Base-by-base conservation (phyloP, 2,888 invertebrate genomes). In the Plebejus melissa region DNA sequence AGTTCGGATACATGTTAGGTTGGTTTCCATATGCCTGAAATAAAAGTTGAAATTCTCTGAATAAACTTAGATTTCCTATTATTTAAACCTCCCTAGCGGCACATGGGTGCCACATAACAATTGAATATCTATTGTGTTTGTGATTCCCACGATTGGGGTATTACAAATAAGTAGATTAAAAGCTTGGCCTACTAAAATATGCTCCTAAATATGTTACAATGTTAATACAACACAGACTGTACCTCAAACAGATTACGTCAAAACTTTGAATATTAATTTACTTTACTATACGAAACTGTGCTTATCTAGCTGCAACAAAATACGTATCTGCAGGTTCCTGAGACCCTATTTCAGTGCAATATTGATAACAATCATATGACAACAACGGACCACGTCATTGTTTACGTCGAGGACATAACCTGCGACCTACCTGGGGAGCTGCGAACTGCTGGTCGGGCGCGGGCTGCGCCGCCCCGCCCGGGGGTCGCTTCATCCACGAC, bases 401-500 rank as follows among this genome's bases (percentile, higher is more conserved):
- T 91, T 90, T 89, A 90, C 87, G 86, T 88, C 85, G 81, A 70
- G 79, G 81, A 84, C 83, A 84, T 88, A 88, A 88, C 87, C 86
- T 87, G 85, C 77, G 80, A 77, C 87, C 88, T 80, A 91, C 93
- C 91, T 91, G 92, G 78, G 87, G 82, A 77, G 88, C 84, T 84
- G 86, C 89, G 78, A 84, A 81, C 84, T 86, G 88, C 80, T 85
- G 87, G 76, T 87, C 91, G 74, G 79, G 85, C 81, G 77, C 84
- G 82, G 77, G 85, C 81, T 81, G 86, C 81, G 84, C 86, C 81
- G 81, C 87, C 82, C 85, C 87, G 77, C 81, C 84, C 78, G 84
- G 83, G 82, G 83, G 82, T 84, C 91, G 88, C 84, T 92, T 91
- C 88, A 88, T 90, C 94, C 94, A 94, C 86, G 94, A 94, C 94